Evolutionary conservation across 2,888 invertebrate genomes (phyloP), one percentile per base, ranked within the genome.

Genomic region (Dryobotodes eremita): DNA sequence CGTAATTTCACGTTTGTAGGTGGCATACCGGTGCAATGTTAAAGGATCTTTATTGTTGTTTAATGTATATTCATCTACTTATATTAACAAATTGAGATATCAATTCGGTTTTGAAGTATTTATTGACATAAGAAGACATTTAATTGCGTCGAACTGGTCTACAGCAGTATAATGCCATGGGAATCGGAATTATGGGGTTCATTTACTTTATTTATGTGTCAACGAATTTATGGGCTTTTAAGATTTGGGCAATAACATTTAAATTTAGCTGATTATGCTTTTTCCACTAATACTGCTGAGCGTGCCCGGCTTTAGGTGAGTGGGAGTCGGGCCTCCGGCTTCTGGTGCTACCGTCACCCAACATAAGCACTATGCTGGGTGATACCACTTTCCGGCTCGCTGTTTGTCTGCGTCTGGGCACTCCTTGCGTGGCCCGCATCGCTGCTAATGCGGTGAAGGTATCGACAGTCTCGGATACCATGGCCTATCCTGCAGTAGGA

Each of bases 11-110:
- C 31, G 59, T 75, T 74, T 75, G 65, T 80, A 64, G 75, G 68
- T 83, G 80, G 55, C 36, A 73, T 82, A 81, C 72, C 77, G 68
- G 70, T 73, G 79, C 61, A 76, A 65, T 71, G 48, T 61, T 65
- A 42, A 77, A 85, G 71, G 81, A 80, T 73, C 48, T 77, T 83
- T 79, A 82, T 87, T 69, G 69, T 31, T 77, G 80, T 85, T 81
- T 80, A 84, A 82, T 84, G 68, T 42, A 75, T 79, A 78, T 82
- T 75, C 50, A 71, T 79, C 70, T 77, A 78, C 70, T 31, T 77
- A 62, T 46, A 72, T 71, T 77, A 74, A 74, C 77, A 77, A 83
- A 86, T 85, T 85, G 66, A 88, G 79, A 78, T 78, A 86, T 83
- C 77, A 81, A 80, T 79, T 77, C 26, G 10, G 31, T 77, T 79